These are phyloP conservation scores for Phalacrocorax aristotelis DNA, from an alignment of 2,113 vertebrate genomes.

Conservation along the genomic window DNA sequence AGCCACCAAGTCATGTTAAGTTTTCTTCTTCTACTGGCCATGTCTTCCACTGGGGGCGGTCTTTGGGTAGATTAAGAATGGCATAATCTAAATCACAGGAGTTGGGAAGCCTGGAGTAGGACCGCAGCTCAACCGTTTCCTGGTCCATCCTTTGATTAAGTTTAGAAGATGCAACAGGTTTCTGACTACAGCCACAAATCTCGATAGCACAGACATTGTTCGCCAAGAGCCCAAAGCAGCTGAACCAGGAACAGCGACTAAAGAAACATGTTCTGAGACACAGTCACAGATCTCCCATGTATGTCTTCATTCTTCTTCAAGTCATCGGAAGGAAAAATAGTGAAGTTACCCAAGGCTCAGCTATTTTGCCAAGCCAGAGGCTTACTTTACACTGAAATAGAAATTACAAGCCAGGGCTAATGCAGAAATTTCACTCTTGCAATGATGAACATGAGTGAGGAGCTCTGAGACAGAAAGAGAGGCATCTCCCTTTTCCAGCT, in stretches of 20 bases:
- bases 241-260: neutral
- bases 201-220: neutral
- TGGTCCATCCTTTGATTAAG: neutral
- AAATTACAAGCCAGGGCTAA: neutral
- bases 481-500: neutral
- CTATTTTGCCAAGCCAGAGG: neutral
- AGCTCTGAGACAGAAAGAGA: neutral
- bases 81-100: rapidly evolving
- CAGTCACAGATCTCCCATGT: neutral
- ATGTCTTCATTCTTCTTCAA: neutral
- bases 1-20: neutral
- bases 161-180: neutral
- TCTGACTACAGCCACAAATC: neutral
- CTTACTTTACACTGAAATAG: neutral
- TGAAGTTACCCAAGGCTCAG: neutral
- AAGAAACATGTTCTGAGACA: neutral
- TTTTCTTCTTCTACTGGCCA: neutral
- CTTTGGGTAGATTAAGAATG: neutral
- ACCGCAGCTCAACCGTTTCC: neutral
- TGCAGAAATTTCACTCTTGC: neutral
- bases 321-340: neutral
- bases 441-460: neutral
- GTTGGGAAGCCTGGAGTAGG: neutral
- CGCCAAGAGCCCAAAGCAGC: neutral
- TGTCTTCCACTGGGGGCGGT: neutral